Base-by-base conservation (phyloP, 2,888 invertebrate species). In the Leptopilina drosophilae region DNA sequence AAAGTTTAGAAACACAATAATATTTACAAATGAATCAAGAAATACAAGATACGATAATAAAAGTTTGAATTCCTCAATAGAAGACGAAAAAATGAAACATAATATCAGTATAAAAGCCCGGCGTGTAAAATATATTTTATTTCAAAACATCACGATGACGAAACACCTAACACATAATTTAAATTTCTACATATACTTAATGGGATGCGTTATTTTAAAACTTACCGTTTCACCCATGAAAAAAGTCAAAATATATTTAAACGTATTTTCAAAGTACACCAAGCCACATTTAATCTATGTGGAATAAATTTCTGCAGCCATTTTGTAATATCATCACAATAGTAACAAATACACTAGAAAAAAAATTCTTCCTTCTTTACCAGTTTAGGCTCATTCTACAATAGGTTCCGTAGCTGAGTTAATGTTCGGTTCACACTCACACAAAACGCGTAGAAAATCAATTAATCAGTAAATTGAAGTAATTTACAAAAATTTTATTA, bases 201-300 rank as follows among this genome's bases (percentile, higher is more conserved):
- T 14, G 14, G n/a, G n/a, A 14, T 42, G 14, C 9, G n/a, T 40
- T 33, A 9, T 56, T 40, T 8, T 9, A 5, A n/a, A 73, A 73
- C 73, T 73, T 73, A 73, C 73, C 73, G 8, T 15, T 33, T 14
- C n/a, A 11, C 33, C 73, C n/a, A 33, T 40, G n/a, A 26, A n/a
- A 40, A 73, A 73, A 9, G 53, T 33, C 33, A n/a, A 9, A 53
- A 8, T 12, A 15, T 26, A 33, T 33, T 8, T 73, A 73, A n/a
- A 33, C 9, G 49, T 33, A 33, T 73, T 59, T 56, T n/a, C 6
- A 53, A 33, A 42, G 15, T 11, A 33, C n/a, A 56, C 56, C 56
- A 56, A 62, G 20, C 8, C 62, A 62, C n/a, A 15, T 62, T 62
- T 8, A 20, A 15, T 20, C 20, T 62, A 8, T n/a, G 20, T 20